Percentiles rank a stretch among this genome's conserved stretches.
These are phyloP conservation scores for Onthophagus sagittarius DNA, from an alignment of 2,888 invertebrate species.

Conservation along the genomic window DNA sequence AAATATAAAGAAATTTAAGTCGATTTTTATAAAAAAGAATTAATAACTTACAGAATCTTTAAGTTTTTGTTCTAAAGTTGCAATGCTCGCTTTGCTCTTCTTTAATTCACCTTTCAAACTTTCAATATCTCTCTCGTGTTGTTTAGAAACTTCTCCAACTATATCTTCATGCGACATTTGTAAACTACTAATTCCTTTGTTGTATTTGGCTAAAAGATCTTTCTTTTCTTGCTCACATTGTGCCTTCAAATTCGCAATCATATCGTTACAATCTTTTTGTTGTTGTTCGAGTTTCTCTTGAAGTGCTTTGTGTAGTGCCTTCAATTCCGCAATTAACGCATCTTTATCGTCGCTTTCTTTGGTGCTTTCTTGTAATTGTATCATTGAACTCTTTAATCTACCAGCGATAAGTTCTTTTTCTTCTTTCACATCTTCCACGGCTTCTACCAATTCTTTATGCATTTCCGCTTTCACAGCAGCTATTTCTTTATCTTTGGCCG, in stretches of 20 bases:
- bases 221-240: slow-evolving; percentile 56
- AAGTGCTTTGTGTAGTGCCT: slow-evolving; percentile 29
- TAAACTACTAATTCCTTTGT: slow-evolving; percentile 54
- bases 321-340: slow-evolving; percentile 8
- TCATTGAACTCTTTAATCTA: slow-evolving; percentile 29
- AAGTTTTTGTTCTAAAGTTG: neutral
- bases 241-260: slow-evolving; percentile 47
- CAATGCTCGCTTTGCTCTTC: slow-evolving; percentile 1
- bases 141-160: slow-evolving; percentile 49
- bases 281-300: slow-evolving; percentile 32
- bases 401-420: slow-evolving; percentile 28
- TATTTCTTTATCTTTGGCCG: slow-evolving; percentile 12
- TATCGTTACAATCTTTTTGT: slow-evolving; percentile 39
- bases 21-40: no score
- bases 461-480: slow-evolving; percentile 4
- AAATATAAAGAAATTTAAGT: no score
- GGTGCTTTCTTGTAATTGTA: slow-evolving; percentile 23
- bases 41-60: no score
- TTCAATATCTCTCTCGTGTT: slow-evolving; percentile 54
- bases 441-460: slow-evolving; percentile 25
- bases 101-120: slow-evolving; percentile 33
- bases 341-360: slow-evolving; percentile 6
- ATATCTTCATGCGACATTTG: slow-evolving; percentile 55
- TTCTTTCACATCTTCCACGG: slow-evolving; percentile 27
- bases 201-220: slow-evolving; percentile 53